These are phyloP conservation scores for Seriola rivoliana DNA, from an alignment of 2,113 vertebrate genomes.

Conservation along the genomic window DNA sequence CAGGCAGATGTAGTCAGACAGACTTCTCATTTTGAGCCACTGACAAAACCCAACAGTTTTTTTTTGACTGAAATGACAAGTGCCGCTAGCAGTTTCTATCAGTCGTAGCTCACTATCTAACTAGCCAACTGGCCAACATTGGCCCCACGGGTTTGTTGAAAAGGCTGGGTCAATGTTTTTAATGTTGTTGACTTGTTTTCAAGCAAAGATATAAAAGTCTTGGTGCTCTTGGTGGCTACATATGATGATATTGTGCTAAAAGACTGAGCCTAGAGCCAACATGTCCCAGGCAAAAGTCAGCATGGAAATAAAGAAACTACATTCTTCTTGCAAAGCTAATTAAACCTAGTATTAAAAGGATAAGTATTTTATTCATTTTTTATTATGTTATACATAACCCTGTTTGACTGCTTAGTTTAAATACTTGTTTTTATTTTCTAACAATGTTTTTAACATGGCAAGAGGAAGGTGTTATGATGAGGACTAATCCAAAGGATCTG, in stretches of 20 bases:
- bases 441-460: not conserved
- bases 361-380: no score
- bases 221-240: not conserved
- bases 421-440: no score
- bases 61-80: no score
- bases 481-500: not conserved
- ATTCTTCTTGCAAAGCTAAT: no score
- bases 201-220: not conserved
- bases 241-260: not conserved
- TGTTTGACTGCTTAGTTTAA: not conserved
- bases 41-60: no score
- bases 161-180: not conserved
- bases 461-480: slow-evolving; percentile 1
- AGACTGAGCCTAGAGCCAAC: not conserved
- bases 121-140: not conserved
- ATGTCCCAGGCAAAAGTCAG: no score
- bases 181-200: not conserved
- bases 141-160: not conserved
- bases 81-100: no score
- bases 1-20: not conserved
- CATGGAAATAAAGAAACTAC: no score
- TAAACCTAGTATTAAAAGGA: no score
- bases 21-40: no score
- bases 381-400: no score
- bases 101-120: not conserved